Conservation (phyloP, 2,888 invertebrate genomes). For the Bombyx huttoni region DNA sequence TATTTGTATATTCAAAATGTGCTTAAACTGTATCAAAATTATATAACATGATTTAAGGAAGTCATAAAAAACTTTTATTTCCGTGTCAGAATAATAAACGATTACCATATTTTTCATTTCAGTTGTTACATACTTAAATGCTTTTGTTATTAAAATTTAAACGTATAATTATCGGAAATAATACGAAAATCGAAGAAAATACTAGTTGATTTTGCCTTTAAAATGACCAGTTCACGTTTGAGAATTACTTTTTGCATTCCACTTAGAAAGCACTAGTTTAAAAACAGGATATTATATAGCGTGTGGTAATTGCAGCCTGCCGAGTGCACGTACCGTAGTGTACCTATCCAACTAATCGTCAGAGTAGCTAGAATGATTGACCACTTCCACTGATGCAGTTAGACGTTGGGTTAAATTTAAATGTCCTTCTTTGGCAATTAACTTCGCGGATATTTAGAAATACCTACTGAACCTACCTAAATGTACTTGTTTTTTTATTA, state of each 20-base stretch:
- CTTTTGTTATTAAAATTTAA: neutral
- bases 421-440: neutral
- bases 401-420: conserved; percentile 28
- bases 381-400: conserved; percentile 43
- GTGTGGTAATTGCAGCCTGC: conserved; percentile 23
- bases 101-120: neutral
- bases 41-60: too few species aligned
- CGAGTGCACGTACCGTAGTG: conserved; percentile 11
- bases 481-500: too few species aligned
- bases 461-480: too few species aligned
- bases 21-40: neutral
- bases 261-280: conserved; percentile 1
- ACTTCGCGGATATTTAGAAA: too few species aligned
- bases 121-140: neutral
- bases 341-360: conserved; percentile 48
- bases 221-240: neutral
- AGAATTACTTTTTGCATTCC: neutral
- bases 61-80: too few species aligned
- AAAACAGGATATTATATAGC: neutral
- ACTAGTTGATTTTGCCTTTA: too few species aligned
- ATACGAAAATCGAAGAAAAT: too few species aligned
- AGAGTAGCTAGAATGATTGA: conserved; percentile 60
- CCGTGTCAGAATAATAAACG: too few species aligned
- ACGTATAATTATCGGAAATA: too few species aligned
- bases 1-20: neutral